phyloP scores from a whole-genome alignment of 2,797 vertebrate species.

The Natrix natrix region DNA sequence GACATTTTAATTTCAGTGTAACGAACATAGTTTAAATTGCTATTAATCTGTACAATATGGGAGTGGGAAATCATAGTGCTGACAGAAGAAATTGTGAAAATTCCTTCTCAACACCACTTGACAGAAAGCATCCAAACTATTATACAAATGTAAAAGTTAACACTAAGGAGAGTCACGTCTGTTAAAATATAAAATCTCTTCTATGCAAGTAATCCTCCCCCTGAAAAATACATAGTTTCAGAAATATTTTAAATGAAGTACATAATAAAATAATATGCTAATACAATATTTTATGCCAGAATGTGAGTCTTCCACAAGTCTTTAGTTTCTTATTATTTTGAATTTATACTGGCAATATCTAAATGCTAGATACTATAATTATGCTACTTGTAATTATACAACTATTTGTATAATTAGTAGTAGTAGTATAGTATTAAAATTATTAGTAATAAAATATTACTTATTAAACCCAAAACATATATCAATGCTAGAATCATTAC shows the following conservation, averaged over 20 bases:
- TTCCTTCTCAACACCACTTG: background rate
- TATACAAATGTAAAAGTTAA: background rate
- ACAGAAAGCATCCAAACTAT: slow-evolving; percentile 16
- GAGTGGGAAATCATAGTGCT: slow-evolving; percentile 1
- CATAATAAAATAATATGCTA: background rate
- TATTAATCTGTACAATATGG: background rate
- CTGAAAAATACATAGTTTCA: background rate
- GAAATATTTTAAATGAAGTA: background rate
- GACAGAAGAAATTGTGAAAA: slow-evolving; percentile 9
- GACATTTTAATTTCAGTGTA: background rate
- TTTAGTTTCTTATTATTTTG: background rate
- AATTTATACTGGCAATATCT: background rate
- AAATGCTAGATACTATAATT: background rate
- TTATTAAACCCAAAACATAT: background rate
- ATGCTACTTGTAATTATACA: background rate
- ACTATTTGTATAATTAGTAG: background rate
- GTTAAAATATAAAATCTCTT: background rate
- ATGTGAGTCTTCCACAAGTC: background rate
- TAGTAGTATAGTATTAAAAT: background rate
- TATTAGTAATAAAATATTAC: background rate
- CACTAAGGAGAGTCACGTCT: background rate
- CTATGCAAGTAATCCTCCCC: background rate
- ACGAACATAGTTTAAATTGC: background rate
- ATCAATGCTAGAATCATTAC: background rate
- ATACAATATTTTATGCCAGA: background rate